Base-by-base conservation (phyloP, 2,888 invertebrate species). In the Parnassius mnemosyne region DNA sequence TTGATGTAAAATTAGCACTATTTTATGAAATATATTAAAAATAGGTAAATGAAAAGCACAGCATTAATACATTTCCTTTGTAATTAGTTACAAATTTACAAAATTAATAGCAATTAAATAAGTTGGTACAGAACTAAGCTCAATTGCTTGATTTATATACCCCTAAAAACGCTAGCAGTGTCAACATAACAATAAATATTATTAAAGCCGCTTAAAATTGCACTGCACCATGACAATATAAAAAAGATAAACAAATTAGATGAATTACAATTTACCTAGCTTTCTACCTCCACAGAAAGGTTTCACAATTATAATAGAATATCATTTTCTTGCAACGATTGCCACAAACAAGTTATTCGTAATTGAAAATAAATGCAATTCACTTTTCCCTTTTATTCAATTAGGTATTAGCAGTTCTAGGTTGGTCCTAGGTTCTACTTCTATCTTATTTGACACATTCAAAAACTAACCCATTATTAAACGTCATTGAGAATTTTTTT, bases 271-370 rank as follows among this genome's bases (percentile, higher is more conserved):
- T 50, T 44, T 56, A 63, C 63, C 59, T 55, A 12, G 12, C n/a
- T 42, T 46, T 51, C 51, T 49, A 59, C 42, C 42, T 56, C 13
- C 46, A 13, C 3, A 42, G 46, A 59, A 56, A 41, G 44, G 25
- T 56, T 34, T 56, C 51, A 47, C 51, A 12, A 7, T 53, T 57
- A 20, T 5, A 13, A 47, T 49, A 25, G 9, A 57, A 53, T 57
- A 12, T 57, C 61, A 61, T 61, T 53, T 57, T 61, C 46, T 41
- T 56, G 13, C 20, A 52, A 56, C 12, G 20, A n/a, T 25, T 52
- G 11, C 3, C 34, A n/a, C 12, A n/a, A n/a, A 41, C 10, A 20
- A 50, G 20, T 16, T 1, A 5, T 9, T 5, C 41, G 10, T 56
- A 16, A 43, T 53, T 46, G 9, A 12, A 34, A 47, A 13, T 13